A percentile compares a stretch with the other conserved stretches of the same genome.
phyloP scores from a whole-genome alignment of 2,113 vertebrate species.

The Gavialis gangeticus region DNA sequence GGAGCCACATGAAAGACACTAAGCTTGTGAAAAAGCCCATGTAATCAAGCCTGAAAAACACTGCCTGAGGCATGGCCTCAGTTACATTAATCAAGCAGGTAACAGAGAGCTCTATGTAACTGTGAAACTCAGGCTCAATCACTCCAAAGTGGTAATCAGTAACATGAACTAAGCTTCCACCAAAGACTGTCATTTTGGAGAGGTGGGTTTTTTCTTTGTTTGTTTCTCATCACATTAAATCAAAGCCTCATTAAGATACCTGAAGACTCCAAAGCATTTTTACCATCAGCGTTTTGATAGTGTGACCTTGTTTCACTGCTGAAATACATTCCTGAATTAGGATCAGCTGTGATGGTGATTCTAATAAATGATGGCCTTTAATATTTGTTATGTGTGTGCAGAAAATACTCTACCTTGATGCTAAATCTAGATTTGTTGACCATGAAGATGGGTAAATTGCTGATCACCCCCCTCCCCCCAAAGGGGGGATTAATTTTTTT shows the following conservation, averaged over 20 bases:
- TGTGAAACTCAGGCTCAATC: neutral
- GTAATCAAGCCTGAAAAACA: accelerated
- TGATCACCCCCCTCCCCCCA: accelerated
- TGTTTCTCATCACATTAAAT: slow-evolving; percentile 14
- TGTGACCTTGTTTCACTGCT: slow-evolving; percentile 21
- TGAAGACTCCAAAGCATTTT: slow-evolving; percentile 48
- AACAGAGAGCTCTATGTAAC: too few relatives aligned
- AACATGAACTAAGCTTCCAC: slow-evolving; percentile 69
- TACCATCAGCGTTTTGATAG: neutral
- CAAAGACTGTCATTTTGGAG: slow-evolving; percentile 63
- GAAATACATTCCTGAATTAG: slow-evolving; percentile 38
- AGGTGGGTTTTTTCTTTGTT: slow-evolving; percentile 21
- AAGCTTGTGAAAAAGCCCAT: accelerated
- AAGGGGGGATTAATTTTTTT: neutral
- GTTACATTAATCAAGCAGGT: neutral
- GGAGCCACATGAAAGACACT: accelerated
- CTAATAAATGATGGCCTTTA: neutral
- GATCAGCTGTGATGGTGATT: neutral
- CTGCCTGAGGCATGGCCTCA: neutral
- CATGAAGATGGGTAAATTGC: neutral
- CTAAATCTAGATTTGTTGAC: neutral
- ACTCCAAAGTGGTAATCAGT: slow-evolving; percentile 18
- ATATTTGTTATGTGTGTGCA: neutral
- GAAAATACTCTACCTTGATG: neutral
- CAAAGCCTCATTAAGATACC: slow-evolving; percentile 27